Percentiles rank a stretch among this genome's conserved stretches.
Conservation (phyloP, 2,888 invertebrate genomes). For the Lithosia quadra region DNA sequence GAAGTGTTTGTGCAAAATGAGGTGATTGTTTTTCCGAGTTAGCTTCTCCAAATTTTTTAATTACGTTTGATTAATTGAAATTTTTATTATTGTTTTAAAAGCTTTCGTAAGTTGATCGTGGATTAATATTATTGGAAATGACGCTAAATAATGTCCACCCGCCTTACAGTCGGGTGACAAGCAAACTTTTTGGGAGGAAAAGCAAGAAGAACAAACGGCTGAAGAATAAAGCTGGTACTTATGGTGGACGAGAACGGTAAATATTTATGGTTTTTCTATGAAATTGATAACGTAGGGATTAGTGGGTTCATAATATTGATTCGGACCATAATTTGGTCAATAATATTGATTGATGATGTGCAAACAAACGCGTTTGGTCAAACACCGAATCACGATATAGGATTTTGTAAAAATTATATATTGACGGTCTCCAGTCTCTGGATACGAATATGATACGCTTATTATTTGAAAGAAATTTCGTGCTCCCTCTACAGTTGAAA, state of each 20-base stretch:
- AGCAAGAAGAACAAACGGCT: slow-evolving; percentile 75
- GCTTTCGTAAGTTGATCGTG: slow-evolving; percentile 29
- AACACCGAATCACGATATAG: no score
- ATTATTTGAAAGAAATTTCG: no score
- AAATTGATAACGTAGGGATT: background rate
- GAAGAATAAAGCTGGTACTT: slow-evolving; percentile 76
- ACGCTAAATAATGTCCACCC: slow-evolving; percentile 72
- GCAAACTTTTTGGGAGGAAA: slow-evolving; percentile 79
- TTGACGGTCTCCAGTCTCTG: no score
- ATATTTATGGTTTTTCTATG: slow-evolving; percentile 24
- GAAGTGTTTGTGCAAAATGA: slow-evolving; percentile 44
- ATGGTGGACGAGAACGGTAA: slow-evolving; percentile 78
- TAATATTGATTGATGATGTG: no score
- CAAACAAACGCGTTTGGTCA: no score
- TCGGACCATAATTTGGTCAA: no score
- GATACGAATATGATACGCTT: no score
- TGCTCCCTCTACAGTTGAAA: no score
- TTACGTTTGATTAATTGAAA: slow-evolving; percentile 20
- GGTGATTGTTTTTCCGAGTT: slow-evolving; percentile 34
- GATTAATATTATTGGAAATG: slow-evolving; percentile 58
- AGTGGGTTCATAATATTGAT: no score
- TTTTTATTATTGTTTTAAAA: slow-evolving; percentile 12
- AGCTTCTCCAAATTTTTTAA: slow-evolving; percentile 3
- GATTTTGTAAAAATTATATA: no score
- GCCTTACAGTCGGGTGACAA: slow-evolving; percentile 71